phyloP scores from a whole-genome alignment of 2,797 vertebrate genomes.

The Neopelma chrysocephalum region DNA sequence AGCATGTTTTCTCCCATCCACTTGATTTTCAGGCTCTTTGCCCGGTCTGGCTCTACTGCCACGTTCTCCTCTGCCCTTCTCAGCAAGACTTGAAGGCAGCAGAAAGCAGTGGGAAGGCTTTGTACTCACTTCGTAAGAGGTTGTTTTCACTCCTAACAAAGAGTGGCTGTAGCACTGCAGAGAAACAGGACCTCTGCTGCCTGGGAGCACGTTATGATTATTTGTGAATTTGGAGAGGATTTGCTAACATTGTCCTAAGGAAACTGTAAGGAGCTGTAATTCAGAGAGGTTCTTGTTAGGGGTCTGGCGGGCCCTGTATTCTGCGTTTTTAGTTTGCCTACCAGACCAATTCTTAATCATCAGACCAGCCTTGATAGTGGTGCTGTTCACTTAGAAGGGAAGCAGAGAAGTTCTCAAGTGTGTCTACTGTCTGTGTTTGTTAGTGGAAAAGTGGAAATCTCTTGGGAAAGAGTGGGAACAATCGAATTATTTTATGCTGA shows the following conservation, averaged over 20 bases:
- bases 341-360: not conserved
- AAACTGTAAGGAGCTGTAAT: not conserved
- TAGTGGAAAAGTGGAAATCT: not conserved
- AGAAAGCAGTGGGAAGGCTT: not conserved
- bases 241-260: not conserved
- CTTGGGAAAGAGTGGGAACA: not conserved
- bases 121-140: not conserved
- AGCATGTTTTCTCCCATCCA: not conserved
- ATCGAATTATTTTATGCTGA: slow-evolving; percentile 46
- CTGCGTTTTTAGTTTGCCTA: not conserved
- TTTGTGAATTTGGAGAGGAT: not conserved
- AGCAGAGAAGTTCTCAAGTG: not conserved
- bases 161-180: not conserved
- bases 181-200: not conserved
- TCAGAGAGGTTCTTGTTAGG: not conserved
- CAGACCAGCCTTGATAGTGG: not conserved
- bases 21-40: slow-evolving; percentile 8
- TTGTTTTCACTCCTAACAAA: not conserved
- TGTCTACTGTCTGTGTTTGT: not conserved
- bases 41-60: not conserved
- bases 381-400: not conserved
- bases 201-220: fast-evolving
- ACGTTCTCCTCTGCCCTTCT: not conserved
- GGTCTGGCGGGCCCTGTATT: not conserved
- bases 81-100: not conserved